phyloP scores from a whole-genome alignment of 2,797 vertebrate species.

The Picus viridis region DNA sequence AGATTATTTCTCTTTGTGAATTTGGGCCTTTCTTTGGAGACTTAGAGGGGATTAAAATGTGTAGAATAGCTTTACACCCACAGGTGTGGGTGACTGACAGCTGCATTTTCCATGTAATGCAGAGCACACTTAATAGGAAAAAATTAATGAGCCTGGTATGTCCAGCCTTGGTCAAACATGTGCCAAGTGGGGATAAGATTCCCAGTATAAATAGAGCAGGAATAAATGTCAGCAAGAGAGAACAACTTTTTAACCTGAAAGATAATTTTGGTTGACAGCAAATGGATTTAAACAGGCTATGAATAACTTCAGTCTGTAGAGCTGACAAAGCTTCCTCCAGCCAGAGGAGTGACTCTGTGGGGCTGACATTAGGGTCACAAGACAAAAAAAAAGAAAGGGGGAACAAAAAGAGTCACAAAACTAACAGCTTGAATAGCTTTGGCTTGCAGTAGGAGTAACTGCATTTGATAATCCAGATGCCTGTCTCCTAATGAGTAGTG shows the following conservation, averaged over 20 bases:
- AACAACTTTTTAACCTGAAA: slow-evolving; percentile 9
- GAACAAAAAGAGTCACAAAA: neutral
- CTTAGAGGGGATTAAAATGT: slow-evolving; percentile 15
- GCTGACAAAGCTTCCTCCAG: neutral
- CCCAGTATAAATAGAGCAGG: slow-evolving; percentile 36
- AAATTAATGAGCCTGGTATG: slow-evolving; percentile 11
- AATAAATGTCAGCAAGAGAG: slow-evolving; percentile 10
- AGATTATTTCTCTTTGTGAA: neutral
- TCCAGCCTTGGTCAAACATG: neutral
- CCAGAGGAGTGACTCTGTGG: neutral
- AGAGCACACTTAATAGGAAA: neutral
- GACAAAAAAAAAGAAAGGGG: no score
- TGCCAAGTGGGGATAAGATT: neutral
- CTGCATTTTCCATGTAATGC: slow-evolving; percentile 16
- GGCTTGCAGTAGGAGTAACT: neutral
- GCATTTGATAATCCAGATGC: neutral
- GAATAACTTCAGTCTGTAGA: neutral
- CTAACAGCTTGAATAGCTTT: neutral
- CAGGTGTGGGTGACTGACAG: neutral
- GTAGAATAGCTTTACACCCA: neutral
- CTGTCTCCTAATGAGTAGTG: neutral
- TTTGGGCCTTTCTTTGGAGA: neutral
- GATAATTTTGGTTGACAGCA: slow-evolving; percentile 24
- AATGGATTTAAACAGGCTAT: slow-evolving; percentile 29
- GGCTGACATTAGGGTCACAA: neutral